phyloP scores from a whole-genome alignment of 2,888 invertebrate species.

The Harpagoxenus sublaevis region DNA sequence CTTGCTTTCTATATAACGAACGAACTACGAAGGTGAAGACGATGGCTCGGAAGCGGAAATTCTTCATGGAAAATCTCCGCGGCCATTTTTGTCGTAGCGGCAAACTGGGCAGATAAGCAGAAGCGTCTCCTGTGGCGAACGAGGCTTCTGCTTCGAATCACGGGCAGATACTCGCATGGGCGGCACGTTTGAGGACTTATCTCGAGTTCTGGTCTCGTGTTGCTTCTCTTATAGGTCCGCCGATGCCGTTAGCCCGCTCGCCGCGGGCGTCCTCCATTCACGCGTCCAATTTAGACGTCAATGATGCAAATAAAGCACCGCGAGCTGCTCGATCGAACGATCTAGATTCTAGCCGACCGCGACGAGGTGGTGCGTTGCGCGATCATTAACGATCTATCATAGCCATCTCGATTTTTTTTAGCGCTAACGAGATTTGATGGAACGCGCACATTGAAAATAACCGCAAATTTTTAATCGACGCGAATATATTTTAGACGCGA shows the following conservation, averaged over 20 bases:
- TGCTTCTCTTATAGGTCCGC: conserved; percentile 59
- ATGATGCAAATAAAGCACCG: conserved; percentile 76
- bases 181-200: conserved; percentile 83
- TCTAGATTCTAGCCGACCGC: conserved; percentile 38
- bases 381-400: conserved; percentile 50
- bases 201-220: conserved; percentile 75
- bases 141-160: conserved; percentile 81
- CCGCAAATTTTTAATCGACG: conserved; percentile 3
- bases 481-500: not conserved
- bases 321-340: conserved; percentile 63
- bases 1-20: not conserved
- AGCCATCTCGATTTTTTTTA: conserved; percentile 30
- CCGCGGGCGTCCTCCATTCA: conserved; percentile 76
- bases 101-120: conserved; percentile 63
- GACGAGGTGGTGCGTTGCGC: conserved; percentile 18
- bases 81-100: conserved; percentile 57
- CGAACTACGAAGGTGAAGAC: conserved; percentile 11
- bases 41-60: conserved; percentile 40
- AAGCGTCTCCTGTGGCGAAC: conserved; percentile 66
- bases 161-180: conserved; percentile 73
- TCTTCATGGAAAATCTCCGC: conserved; percentile 33
- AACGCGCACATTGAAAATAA: not conserved
- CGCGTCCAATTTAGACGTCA: conserved; percentile 80
- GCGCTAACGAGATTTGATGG: conserved; percentile 39
- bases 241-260: conserved; percentile 72